Evolutionary conservation across 1,140 invertebrate genomes (phyloP).

Genomic region (Brachionus sp.): DNA sequence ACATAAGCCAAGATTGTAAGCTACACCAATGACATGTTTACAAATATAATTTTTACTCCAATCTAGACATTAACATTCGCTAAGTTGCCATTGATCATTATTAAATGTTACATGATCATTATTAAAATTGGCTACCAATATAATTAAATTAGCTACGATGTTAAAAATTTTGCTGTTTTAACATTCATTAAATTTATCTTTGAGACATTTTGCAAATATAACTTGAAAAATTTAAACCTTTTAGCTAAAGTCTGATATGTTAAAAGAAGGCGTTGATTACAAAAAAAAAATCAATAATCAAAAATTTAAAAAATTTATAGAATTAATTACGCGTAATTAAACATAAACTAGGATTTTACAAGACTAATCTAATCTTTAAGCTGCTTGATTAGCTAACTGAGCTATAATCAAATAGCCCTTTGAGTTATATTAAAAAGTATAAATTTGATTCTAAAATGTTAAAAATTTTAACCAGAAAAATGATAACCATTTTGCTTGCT

Average conservation of each 20-base stretch:
- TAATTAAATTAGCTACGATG: too few species aligned
- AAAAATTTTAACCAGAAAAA: not conserved
- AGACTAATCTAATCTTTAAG: not conserved
- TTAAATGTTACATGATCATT: too few species aligned
- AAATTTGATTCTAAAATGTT: not conserved
- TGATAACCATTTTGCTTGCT: not conserved
- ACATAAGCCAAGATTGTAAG: too few species aligned
- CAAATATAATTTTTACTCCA: too few species aligned
- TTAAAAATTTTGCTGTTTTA: not conserved
- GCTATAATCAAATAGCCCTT: not conserved
- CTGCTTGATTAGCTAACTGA: not conserved
- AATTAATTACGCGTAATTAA: not conserved
- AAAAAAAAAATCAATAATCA: slow-evolving; percentile 6
- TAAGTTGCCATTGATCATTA: too few species aligned
- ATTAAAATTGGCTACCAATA: too few species aligned
- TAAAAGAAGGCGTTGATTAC: not conserved
- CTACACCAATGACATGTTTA: too few species aligned
- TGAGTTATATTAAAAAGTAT: not conserved
- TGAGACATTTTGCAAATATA: not conserved
- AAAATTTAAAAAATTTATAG: not conserved
- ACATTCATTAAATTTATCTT: not conserved
- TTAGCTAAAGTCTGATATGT: not conserved
- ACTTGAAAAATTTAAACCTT: not conserved
- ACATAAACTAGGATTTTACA: not conserved
- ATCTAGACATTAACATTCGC: too few species aligned